Conservation (phyloP, 1,140 invertebrate species). For the Episyrphus balteatus region DNA sequence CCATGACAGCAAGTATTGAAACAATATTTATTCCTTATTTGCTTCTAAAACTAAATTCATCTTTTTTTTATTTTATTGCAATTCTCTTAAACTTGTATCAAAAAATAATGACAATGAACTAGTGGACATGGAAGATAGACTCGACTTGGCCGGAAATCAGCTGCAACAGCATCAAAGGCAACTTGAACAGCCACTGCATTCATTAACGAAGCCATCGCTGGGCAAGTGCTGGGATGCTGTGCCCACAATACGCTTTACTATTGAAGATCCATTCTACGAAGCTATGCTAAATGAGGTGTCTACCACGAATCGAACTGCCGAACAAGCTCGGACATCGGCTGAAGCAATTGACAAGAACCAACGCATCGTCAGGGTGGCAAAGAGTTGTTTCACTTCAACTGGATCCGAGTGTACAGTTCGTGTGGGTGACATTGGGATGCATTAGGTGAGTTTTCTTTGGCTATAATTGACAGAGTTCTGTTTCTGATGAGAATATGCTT, state of each 20-base stretch:
- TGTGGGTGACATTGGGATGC: constrained; percentile 17
- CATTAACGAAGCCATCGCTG: constrained; percentile 6
- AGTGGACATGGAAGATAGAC: no score
- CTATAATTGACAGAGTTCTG: constrained; percentile 23
- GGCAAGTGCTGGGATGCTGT: constrained; percentile 22
- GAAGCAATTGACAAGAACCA: constrained; percentile 3
- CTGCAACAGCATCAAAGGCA: neutral
- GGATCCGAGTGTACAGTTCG: constrained; percentile 14
- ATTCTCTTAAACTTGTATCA: no score
- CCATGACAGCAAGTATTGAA: constrained; percentile 5
- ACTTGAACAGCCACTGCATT: neutral
- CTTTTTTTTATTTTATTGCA: no score
- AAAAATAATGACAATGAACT: no score
- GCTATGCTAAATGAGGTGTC: no score
- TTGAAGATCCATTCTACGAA: constrained; percentile 7
- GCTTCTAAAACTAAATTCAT: neutral
- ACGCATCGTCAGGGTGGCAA: constrained; percentile 16
- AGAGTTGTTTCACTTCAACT: constrained; percentile 12
- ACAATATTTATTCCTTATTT: constrained; percentile 1
- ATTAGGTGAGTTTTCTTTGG: constrained; percentile 14
- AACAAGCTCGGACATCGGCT: neutral
- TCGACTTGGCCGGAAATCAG: no score
- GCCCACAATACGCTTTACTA: constrained; percentile 13
- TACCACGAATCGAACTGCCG: neutral
- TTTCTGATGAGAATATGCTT: constrained; percentile 53